phyloP scores from a whole-genome alignment of 2,113 vertebrate genomes.

The Scomber japonicus region DNA sequence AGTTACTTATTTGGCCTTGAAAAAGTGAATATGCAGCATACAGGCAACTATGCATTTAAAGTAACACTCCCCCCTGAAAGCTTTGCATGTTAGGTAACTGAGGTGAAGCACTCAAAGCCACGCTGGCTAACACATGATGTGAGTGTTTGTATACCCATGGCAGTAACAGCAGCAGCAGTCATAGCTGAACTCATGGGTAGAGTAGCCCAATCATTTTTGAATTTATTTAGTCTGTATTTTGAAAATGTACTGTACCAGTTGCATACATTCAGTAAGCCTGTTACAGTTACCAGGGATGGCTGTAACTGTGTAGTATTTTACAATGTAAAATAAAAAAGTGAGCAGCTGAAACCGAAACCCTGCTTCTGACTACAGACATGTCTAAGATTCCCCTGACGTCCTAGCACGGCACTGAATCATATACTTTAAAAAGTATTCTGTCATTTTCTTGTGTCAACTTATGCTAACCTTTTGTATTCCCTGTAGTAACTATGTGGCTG shows the following conservation, averaged over 20 bases:
- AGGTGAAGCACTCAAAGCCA: neutral
- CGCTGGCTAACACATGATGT: neutral
- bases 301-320: no score
- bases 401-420: constrained; percentile 9
- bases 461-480: constrained; percentile 9
- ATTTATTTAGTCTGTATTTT: neutral
- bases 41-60: neutral
- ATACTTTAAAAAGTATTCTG: constrained; percentile 14
- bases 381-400: neutral
- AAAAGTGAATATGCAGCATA: neutral
- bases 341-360: neutral
- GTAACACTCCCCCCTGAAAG: neutral
- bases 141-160: neutral
- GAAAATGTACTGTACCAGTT: neutral
- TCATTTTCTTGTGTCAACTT: constrained; percentile 12
- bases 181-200: neutral
- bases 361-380: neutral
- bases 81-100: neutral
- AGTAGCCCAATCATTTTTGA: neutral
- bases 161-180: constrained; percentile 4
- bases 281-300: neutral
- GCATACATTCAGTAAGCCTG: neutral
- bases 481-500: neutral
- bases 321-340: no score
- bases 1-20: neutral